These are phyloP conservation scores for Gadopsis bispinosus DNA, from an alignment of 2,797 vertebrate genomes.

Conservation along the genomic window DNA sequence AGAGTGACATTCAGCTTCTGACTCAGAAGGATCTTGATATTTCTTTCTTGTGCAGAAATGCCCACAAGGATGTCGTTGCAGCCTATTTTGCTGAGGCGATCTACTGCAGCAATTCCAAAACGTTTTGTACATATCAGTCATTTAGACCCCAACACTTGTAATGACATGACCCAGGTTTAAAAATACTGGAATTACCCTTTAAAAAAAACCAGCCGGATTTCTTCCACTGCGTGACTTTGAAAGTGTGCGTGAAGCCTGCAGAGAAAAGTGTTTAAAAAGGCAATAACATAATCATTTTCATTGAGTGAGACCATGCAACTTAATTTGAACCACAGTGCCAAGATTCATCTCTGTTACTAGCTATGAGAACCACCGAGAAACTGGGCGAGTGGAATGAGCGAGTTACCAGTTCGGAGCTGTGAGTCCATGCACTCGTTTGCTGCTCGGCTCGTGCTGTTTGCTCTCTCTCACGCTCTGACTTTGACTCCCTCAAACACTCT, in stretches of 20 bases:
- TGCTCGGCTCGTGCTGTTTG: conserved; percentile 59
- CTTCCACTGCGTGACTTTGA: neutral
- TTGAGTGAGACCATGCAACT: neutral
- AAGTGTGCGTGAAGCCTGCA: neutral
- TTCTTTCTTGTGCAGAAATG: too few relatives aligned
- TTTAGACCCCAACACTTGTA: too few relatives aligned
- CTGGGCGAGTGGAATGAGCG: conserved; percentile 91
- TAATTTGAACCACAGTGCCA: neutral
- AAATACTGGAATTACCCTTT: too few relatives aligned
- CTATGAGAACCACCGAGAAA: conserved; percentile 90
- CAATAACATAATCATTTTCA: neutral
- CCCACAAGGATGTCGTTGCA: too few relatives aligned
- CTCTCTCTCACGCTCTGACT: conserved; percentile 65
- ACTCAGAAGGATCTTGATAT: too few relatives aligned
- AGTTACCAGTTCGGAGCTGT: conserved; percentile 89
- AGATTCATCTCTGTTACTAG: conserved; percentile 87
- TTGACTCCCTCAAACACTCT: neutral
- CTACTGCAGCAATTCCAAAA: too few relatives aligned
- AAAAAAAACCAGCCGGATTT: neutral
- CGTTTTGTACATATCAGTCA: too few relatives aligned
- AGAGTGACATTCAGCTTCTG: too few relatives aligned
- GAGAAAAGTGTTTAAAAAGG: too few relatives aligned
- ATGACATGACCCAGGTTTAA: too few relatives aligned
- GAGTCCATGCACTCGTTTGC: conserved; percentile 80
- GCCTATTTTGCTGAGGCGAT: too few relatives aligned